Evolutionary conservation across 2,888 invertebrate species (phyloP), one percentile per base, ranked within the genome.

Genomic region (Epicampocera succincta): DNA sequence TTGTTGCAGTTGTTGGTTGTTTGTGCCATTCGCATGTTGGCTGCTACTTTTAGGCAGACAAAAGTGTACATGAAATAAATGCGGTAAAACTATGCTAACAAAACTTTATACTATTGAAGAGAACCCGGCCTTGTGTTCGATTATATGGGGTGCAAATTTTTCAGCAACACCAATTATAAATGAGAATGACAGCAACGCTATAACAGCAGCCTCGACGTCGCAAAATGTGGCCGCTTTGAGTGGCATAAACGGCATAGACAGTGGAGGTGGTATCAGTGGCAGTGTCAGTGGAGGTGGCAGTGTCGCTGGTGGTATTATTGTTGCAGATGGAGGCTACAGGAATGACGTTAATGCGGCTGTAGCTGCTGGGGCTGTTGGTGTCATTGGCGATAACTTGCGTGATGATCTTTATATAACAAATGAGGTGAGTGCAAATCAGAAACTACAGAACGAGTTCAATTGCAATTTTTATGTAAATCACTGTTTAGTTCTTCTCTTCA

Each of bases 71-170:
- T 3, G 44, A 68, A 65, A 54, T 60, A 54, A 3, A 61, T 66
- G 65, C 56, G 46, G 56, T 25, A 54, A 83, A 83, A 84, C 85
- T 86, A 91, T 91, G 91, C 87, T 90, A 87, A 90, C 90, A 84
- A 87, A 87, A 85, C 87, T 91, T 42, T 90, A 90, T 83, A 88
- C 90, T 83, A 87, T 89, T 84, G 90, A 89, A 84, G 89, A 90
- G 87, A 89, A 90, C 86, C 89, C 90, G 83, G 87, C 86, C 85
- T 87, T 90, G 84, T 91, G 91, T 86, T 89, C 90, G 82, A 87
- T 88, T 85, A 87, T 90, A 84, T 90, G 90, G 89, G 90, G 90
- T 80, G 68, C 86, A 38, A 90, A 91, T 86, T 84, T 88, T 71
- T 85, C 85, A 79, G 72, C 75, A 73, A 81, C 83, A 69, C 78